phyloP scores from a whole-genome alignment of 2,797 vertebrate genomes.

The Enteromius radiatus region DNA sequence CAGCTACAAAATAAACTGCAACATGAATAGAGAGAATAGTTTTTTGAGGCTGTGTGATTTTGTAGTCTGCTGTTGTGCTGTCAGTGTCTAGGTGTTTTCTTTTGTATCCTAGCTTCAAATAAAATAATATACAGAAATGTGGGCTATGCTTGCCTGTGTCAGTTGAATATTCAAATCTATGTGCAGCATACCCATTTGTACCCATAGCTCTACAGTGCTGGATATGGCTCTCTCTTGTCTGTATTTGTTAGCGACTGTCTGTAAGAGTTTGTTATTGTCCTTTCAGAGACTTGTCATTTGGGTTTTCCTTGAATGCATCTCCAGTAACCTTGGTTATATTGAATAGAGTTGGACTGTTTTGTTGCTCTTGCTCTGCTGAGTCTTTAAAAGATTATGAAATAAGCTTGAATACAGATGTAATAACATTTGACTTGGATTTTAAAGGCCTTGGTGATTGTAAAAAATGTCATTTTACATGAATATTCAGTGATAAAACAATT shows the following conservation, averaged over 20 bases:
- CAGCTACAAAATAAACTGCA: not conserved
- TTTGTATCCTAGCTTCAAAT: not conserved
- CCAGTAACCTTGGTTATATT: slow-evolving; percentile 53
- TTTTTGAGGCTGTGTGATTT: slow-evolving; percentile 15
- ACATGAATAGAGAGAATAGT: not conserved
- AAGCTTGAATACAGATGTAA: slow-evolving; percentile 35
- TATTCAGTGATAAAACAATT: not conserved
- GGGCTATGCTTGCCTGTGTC: not conserved
- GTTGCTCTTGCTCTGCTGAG: slow-evolving; percentile 26
- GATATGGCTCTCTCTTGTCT: not conserved
- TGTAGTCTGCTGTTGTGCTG: not conserved
- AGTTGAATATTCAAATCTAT: not conserved
- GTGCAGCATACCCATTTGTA: not conserved
- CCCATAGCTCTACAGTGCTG: not conserved
- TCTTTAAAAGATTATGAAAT: slow-evolving; percentile 52
- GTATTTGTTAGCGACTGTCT: slow-evolving; percentile 5
- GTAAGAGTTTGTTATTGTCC: slow-evolving; percentile 19
- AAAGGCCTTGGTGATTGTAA: not conserved
- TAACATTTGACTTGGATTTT: slow-evolving; percentile 42
- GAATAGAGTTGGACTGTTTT: slow-evolving; percentile 45
- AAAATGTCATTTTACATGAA: not conserved
- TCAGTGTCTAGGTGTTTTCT: not conserved
- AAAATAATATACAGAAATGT: slow-evolving; percentile 10
- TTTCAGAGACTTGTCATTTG: slow-evolving; percentile 33
- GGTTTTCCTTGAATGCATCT: slow-evolving; percentile 35